Percentiles rank a stretch among this genome's conserved stretches.
Evolutionary conservation across 2,113 vertebrate genomes (phyloP).

Genomic region (Cyprinodon tularosa): DNA sequence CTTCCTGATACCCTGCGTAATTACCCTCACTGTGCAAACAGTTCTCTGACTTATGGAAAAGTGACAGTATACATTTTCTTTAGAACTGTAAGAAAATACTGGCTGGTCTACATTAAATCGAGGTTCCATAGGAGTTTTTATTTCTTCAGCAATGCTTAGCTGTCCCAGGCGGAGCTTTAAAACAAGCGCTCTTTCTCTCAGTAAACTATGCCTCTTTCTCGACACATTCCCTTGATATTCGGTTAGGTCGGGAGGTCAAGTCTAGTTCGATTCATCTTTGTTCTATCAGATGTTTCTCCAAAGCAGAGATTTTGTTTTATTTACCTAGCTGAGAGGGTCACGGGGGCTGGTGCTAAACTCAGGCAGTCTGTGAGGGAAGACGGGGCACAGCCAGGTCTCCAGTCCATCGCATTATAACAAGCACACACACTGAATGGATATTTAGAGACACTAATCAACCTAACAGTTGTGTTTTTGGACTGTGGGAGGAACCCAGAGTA

Average conservation of each 20-base stretch:
- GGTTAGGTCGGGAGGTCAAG: constrained; percentile 43
- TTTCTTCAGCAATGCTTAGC: constrained; percentile 16
- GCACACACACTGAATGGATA: too few species aligned
- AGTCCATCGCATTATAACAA: too few species aligned
- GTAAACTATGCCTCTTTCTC: constrained; percentile 16
- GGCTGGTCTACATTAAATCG: constrained; percentile 43
- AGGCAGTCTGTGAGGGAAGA: too few species aligned
- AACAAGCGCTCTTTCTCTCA: constrained; percentile 50
- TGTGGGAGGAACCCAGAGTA: too few species aligned
- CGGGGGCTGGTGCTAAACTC: too few species aligned
- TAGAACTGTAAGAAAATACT: constrained; percentile 43
- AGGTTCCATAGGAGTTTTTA: constrained; percentile 11
- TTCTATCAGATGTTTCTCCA: constrained; percentile 21
- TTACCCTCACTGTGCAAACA: constrained; percentile 20
- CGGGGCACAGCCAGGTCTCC: too few species aligned
- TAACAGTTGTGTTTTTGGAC: too few species aligned
- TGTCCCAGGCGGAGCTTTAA: constrained; percentile 35
- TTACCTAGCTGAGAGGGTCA: too few species aligned
- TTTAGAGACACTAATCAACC: too few species aligned
- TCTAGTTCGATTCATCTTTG: constrained; percentile 32
- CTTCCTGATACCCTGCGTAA: constrained; percentile 46
- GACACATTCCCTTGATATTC: constrained; percentile 36
- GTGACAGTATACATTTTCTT: constrained; percentile 55
- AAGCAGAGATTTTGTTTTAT: neutral
- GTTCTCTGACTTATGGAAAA: constrained; percentile 32